phyloP scores from a whole-genome alignment of 2,113 vertebrate species.

The Cavia aperea region DNA sequence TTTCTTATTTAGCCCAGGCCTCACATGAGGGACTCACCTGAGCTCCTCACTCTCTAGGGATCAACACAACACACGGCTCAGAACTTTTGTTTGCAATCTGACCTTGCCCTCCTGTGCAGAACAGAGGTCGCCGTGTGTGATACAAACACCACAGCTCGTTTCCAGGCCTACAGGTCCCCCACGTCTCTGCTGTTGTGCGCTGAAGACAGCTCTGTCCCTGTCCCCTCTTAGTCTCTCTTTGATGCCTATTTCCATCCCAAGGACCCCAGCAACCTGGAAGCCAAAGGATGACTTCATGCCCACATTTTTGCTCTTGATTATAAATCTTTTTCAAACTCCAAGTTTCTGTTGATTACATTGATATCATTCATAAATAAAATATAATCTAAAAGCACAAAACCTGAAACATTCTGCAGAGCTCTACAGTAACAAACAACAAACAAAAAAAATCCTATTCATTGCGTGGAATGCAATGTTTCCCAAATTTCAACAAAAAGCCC shows the following conservation, averaged over 20 bases:
- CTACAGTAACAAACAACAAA: not conserved
- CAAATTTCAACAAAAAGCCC: conserved; percentile 35
- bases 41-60: not conserved
- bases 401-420: not conserved
- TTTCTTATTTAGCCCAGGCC: not conserved
- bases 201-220: conserved; percentile 46
- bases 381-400: not conserved
- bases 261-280: not conserved
- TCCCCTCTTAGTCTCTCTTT: not conserved
- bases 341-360: conserved; percentile 34
- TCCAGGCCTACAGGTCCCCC: conserved; percentile 37
- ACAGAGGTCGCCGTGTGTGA: not conserved
- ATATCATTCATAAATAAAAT: conserved; percentile 49
- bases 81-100: conserved; percentile 20
- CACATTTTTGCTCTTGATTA: conserved; percentile 13
- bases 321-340: conserved; percentile 14
- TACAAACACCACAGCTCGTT: not conserved
- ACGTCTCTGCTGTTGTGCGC: not conserved
- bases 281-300: conserved; percentile 1
- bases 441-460: conserved; percentile 16
- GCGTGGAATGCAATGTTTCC: not conserved
- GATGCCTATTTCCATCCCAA: not conserved
- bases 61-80: not conserved
- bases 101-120: conserved; percentile 1
- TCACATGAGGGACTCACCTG: not conserved